These are phyloP conservation scores for Galeopsomyia nigrocyanea DNA, from an alignment of 2,888 invertebrate genomes.

Conservation along the genomic window DNA sequence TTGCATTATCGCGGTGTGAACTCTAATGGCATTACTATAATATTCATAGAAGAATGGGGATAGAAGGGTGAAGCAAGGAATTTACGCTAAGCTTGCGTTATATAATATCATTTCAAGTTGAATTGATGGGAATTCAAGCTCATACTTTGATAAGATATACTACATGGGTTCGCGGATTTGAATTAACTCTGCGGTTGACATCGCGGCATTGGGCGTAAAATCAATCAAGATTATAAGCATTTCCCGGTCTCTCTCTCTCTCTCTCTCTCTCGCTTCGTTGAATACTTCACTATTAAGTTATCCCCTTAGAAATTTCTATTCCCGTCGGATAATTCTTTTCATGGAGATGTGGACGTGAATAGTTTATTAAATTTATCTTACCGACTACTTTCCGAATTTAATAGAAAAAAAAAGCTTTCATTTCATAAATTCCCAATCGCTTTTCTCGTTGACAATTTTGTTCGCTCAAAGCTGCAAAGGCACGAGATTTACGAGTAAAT, in stretches of 20 bases:
- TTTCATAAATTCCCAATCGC: too few species aligned
- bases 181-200: slow-evolving; percentile 14
- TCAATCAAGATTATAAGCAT: slow-evolving; percentile 24
- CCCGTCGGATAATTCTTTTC: neutral
- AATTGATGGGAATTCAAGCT: too few species aligned
- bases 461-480: too few species aligned
- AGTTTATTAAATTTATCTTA: too few species aligned
- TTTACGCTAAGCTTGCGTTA: too few species aligned
- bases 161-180: neutral
- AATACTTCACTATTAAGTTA: slow-evolving; percentile 24
- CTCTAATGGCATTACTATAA: slow-evolving; percentile 3
- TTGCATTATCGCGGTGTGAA: neutral
- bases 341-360: too few species aligned
- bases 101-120: too few species aligned
- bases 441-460: too few species aligned
- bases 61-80: too few species aligned
- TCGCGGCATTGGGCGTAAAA: slow-evolving; percentile 17
- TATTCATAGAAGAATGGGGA: neutral
- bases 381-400: too few species aligned
- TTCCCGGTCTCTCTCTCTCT: neutral
- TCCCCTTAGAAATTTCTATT: neutral
- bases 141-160: neutral
- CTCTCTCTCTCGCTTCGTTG: neutral
- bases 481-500: too few species aligned
- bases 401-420: too few species aligned